Percentiles rank a stretch among this genome's conserved stretches.
phyloP scores from a whole-genome alignment of 1,140 invertebrate genomes.

The Arctopsyche grandis region DNA sequence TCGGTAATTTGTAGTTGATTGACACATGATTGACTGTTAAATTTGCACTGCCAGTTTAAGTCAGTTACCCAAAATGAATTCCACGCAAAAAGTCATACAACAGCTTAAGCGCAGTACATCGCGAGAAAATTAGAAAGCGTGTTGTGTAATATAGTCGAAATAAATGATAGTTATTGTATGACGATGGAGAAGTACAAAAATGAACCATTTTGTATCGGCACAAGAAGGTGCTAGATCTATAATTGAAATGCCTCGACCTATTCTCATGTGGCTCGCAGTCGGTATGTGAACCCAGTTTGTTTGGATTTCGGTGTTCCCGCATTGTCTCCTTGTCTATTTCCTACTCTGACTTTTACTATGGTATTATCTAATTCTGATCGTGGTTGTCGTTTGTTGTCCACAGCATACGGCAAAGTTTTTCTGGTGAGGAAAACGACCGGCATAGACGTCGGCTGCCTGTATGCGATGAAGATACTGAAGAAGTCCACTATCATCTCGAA shows the following conservation, averaged over 20 bases:
- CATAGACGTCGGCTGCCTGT: conserved; percentile 82
- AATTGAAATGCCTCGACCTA: conserved; percentile 5
- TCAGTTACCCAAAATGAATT: too few species aligned
- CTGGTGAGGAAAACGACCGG: conserved; percentile 86
- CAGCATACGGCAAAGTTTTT: conserved; percentile 95
- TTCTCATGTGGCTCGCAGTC: not conserved
- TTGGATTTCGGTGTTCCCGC: not conserved
- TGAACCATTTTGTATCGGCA: not conserved
- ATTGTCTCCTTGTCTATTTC: not conserved
- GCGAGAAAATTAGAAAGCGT: too few species aligned
- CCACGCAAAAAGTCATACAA: too few species aligned
- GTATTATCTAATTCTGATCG: not conserved
- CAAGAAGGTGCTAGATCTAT: not conserved
- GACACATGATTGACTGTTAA: too few species aligned
- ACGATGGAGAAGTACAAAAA: not conserved
- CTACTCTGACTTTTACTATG: not conserved
- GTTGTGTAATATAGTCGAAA: too few species aligned
- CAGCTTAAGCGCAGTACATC: too few species aligned
- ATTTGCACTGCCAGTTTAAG: too few species aligned
- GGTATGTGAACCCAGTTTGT: not conserved
- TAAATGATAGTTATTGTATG: not conserved
- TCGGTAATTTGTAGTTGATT: too few species aligned
- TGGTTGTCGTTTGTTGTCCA: conserved; percentile 61
- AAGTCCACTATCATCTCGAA: conserved; percentile 91
- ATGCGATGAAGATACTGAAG: conserved; percentile 95